These are phyloP conservation scores for Tolmerus cingulatus DNA, from an alignment of 2,888 invertebrate genomes.

Conservation along the genomic window DNA sequence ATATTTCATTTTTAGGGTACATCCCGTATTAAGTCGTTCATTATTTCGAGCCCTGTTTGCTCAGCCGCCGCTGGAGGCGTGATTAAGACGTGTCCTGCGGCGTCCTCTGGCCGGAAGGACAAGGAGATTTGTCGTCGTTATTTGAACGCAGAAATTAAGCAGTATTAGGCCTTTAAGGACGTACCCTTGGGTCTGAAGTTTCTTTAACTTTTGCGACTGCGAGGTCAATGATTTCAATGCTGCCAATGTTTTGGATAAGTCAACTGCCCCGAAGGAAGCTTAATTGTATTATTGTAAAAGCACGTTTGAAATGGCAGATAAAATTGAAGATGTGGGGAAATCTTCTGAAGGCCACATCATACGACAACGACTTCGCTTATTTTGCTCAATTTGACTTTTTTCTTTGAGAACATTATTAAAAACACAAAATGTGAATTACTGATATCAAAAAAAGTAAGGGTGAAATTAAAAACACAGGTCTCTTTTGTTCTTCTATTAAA, in stretches of 20 bases:
- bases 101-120: neutral
- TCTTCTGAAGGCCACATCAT: no score
- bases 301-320: neutral
- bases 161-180: neutral
- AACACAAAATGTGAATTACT: no score
- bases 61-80: neutral
- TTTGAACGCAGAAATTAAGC: neutral
- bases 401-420: no score
- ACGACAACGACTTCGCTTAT: no score
- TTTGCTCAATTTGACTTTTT: no score
- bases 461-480: no score
- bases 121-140: neutral
- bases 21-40: slow-evolving; percentile 1
- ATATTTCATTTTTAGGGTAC: neutral
- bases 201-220: neutral
- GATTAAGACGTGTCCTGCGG: neutral
- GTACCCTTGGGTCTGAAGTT: neutral
- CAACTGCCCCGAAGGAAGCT: neutral
- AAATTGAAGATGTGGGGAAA: no score
- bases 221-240: neutral
- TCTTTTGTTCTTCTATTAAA: no score
- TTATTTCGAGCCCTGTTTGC: slow-evolving; percentile 1
- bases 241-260: neutral
- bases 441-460: no score
- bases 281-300: neutral